Evolutionary conservation across 2,888 invertebrate species (phyloP), one percentile per base, ranked within the genome.

Genomic region (Prenolepis imparis): DNA sequence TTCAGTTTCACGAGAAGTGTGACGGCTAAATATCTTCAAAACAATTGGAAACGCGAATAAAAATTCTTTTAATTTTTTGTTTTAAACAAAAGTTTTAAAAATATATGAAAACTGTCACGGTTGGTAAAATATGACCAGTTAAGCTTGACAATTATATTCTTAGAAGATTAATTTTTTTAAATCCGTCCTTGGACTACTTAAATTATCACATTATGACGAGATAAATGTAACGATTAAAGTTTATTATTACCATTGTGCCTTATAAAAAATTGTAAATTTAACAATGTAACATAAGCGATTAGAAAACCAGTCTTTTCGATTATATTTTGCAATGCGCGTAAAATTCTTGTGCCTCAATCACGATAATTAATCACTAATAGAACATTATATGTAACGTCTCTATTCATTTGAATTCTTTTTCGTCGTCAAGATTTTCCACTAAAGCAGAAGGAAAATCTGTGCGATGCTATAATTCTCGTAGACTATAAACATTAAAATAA

Each of bases 401-500:
- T 80, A 82, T 74, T 61, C 64, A 41, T 83, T 82, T 85, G 83
- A 77, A 80, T 82, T 64, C 72, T 52, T 63, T 82, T 70, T 70
- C 59, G 39, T 55, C 64, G 44, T 21, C 12, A 18, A 15, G 32
- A 36, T 36, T 59, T 48, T 36, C 66, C 78, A 84, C 87, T 84
- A 87, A 83, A 81, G 63, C 70, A 39, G 28, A 28, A 75, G 75
- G 78, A 73, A 84, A 86, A 89, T 86, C 82, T 44, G 82, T 82
- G 64, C n/a, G 61, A 73, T 68, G 12, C 57, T 61, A 48, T 68
- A 84, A 68, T 84, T 74, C 44, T 66, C 59, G 15, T 68, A 68
- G 11, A 64, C 85, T 86, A 84, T 86, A 86, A 88, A 85, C 77
- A 81, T 89, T 86, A 89, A 89, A 88, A 63, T 77, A 87, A 90